phyloP scores from a whole-genome alignment of 2,888 invertebrate species.

The Pherbina coryleti region DNA sequence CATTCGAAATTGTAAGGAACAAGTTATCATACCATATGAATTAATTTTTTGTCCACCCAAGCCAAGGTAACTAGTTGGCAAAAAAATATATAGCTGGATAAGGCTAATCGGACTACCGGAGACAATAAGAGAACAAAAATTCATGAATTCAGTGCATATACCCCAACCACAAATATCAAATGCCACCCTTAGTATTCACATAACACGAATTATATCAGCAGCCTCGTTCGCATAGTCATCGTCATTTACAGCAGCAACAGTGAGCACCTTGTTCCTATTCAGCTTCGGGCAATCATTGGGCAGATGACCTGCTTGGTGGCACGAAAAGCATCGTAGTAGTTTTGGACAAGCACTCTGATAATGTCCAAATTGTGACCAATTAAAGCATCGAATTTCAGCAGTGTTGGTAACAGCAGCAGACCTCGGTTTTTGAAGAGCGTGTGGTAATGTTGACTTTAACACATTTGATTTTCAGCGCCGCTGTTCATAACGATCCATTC shows the following conservation, averaged over 20 bases:
- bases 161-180: not conserved
- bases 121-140: slow-evolving; percentile 9
- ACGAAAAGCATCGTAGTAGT: slow-evolving; percentile 18
- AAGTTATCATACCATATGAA: not conserved
- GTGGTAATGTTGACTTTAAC: not conserved
- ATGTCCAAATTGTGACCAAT: slow-evolving; percentile 18
- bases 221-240: not conserved
- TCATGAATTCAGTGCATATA: not conserved
- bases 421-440: no score
- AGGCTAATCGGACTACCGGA: slow-evolving; percentile 38
- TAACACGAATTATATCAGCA: not conserved
- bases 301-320: slow-evolving; percentile 12
- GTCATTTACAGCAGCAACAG: not conserved
- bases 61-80: no score
- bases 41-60: not conserved
- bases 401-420: not conserved
- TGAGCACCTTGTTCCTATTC: not conserved
- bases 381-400: slow-evolving; percentile 10
- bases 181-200: slow-evolving; percentile 8
- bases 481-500: not conserved
- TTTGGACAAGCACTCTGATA: slow-evolving; percentile 13
- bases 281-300: not conserved
- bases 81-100: not conserved
- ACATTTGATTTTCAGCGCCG: not conserved
- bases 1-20: not conserved